Evolutionary conservation across 2,888 invertebrate genomes (phyloP), one percentile per base, ranked within the genome.

Genomic region (Coelogynopora nodosa): DNA sequence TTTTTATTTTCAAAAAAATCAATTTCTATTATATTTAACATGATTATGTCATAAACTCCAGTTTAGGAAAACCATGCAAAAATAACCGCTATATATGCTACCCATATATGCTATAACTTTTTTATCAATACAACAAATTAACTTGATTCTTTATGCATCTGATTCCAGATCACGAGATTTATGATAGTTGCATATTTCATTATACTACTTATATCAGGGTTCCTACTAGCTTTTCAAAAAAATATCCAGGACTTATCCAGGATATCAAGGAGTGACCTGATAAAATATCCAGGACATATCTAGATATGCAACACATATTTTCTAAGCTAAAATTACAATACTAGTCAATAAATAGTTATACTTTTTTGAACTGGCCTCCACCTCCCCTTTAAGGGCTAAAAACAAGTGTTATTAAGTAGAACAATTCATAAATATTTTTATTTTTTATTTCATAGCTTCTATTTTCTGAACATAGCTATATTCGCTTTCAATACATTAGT

Each of bases 401-500:
- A 49, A 49, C 49, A 49, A 49, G 49, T 49, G 49, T 49, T 49
- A 49, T 49, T 49, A 49, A 49, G 49, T 49, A 49, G 49, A 49
- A 49, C 49, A 49, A 74, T 74, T 5, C 23, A 10, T 74, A n/a
- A n/a, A 23, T n/a, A 74, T n/a, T 74, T 74, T 74, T n/a, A 26
- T 26, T n/a, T n/a, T 2, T n/a, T 74, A 74, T 26, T 74, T n/a
- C 5, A 74, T 74, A 74, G 5, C 23, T n/a, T 74, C 74, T 74
- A 74, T 13, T n/a, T 49, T 49, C 5, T n/a, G n/a, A n/a, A n/a
- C n/a, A n/a, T n/a, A n/a, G n/a, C n/a, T n/a, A n/a, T n/a, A n/a
- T n/a, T n/a, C n/a, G n/a, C n/a, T n/a, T n/a, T n/a, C n/a, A 74
- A 74, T 74, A 74, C 5, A 74, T 74, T 74, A n/a, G 2, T 74